phyloP scores from a whole-genome alignment of 2,888 invertebrate species.

The Coenonympha glycerion region DNA sequence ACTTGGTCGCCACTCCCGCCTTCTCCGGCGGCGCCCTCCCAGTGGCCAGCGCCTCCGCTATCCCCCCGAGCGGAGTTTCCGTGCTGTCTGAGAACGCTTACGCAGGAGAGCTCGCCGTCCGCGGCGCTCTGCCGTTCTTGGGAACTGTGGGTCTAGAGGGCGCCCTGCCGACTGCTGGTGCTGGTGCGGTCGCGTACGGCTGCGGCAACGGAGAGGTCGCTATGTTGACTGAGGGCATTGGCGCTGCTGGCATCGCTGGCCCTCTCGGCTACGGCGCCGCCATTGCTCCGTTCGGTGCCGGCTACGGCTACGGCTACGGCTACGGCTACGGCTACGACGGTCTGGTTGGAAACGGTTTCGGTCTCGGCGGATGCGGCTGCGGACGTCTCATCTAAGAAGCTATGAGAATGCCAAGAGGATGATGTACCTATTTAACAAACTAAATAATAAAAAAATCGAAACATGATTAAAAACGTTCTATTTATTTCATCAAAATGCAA shows the following conservation, averaged over 20 bases:
- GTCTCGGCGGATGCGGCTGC: slow-evolving; percentile 17
- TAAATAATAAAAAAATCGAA: no score
- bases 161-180: slow-evolving; percentile 31
- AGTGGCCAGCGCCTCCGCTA: slow-evolving; percentile 34
- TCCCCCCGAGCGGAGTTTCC: slow-evolving; percentile 37
- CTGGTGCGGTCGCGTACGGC: slow-evolving; percentile 35
- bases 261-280: slow-evolving; percentile 3
- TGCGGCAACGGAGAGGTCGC: slow-evolving; percentile 34
- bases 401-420: no score
- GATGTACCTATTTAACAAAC: no score
- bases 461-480: no score
- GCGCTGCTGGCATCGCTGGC: slow-evolving; percentile 8
- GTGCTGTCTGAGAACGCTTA: slow-evolving; percentile 39
- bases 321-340: slow-evolving; percentile 5
- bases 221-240: slow-evolving; percentile 27
- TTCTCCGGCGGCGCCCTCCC: slow-evolving; percentile 29
- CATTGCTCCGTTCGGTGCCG: no score
- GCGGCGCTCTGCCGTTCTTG: slow-evolving; percentile 40
- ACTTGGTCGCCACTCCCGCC: slow-evolving; percentile 14
- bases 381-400: slow-evolving; percentile 7
- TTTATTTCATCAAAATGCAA: no score
- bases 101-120: slow-evolving; percentile 34
- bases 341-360: slow-evolving; percentile 15
- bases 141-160: slow-evolving; percentile 40
- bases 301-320: slow-evolving; percentile 15